Evolutionary conservation across 2,113 vertebrate genomes (phyloP), one percentile per base, ranked within the genome.

Genomic region (Tragelaphus imberbis): DNA sequence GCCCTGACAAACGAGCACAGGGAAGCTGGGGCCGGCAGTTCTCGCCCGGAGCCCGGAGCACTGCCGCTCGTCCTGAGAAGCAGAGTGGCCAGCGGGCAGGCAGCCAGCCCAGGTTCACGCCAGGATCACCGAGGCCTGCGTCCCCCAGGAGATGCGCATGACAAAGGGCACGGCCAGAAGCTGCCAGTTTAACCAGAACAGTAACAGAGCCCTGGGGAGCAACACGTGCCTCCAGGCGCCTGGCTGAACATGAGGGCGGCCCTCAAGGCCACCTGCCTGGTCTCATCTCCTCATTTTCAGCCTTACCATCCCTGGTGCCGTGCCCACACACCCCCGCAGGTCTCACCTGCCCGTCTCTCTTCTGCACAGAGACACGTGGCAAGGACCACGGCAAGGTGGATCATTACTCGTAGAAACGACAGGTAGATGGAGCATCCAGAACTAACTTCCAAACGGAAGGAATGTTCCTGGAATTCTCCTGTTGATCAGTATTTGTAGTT

Each of bases 271-370:
- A 47, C 30, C 0, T 0, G 23, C 40, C 68, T 58, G 25, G 36
- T 16, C 80, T 68, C 25, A 19, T 10, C 47, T 71, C 63, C 84
- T 84, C n/a, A 1, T 6, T 3, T 11, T 6, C 68, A 71, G 68
- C 19, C 68, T 5, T 1, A 0, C n/a, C 2, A 10, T 11, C 36
- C 36, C 23, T 2, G 71, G 36, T 0, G 3, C 68, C 2, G 0
- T 1, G 9, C n/a, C n/a, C 65, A 5, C 65, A 19, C 65, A 0
- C 1, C 65, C 27, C 40, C 8, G 2, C 2, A 59, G 49, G 33
- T 19, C 51, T 56, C 13, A 28, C 51, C 30, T 36, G 56, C 25
- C 30, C 6, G 44, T 17, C 36, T 82, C 36, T 82, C 9, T 36
- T 30, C 53, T 15, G 55, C 47, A 21, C 36, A 53, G 51, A 77